A percentile compares a stretch with the other conserved stretches of the same genome.
phyloP scores from a whole-genome alignment of 2,113 vertebrate species.

The Emydocephalus ijimae region DNA sequence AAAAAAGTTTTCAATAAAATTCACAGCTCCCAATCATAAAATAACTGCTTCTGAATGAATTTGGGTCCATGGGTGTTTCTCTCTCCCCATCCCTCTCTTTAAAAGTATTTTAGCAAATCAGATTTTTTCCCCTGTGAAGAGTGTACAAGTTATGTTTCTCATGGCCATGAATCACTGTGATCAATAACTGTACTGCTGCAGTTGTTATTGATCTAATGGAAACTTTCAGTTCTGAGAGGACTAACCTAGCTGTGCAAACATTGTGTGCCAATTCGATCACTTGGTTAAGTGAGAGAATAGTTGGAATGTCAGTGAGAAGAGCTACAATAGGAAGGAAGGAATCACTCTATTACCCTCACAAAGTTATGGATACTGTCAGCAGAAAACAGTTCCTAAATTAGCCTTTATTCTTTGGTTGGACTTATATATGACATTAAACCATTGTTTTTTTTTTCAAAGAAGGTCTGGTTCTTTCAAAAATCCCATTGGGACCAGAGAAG shows the following conservation, averaged over 20 bases:
- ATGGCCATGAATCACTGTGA: constrained; percentile 46
- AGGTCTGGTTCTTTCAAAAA: not conserved
- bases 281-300: not conserved
- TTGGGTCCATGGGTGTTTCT: not conserved
- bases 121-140: not conserved
- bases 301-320: not conserved
- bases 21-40: not conserved
- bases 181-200: constrained; percentile 46
- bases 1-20: not conserved
- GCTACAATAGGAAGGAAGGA: rapidly evolving
- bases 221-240: constrained; percentile 12
- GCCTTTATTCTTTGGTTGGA: not conserved
- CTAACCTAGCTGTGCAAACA: not conserved
- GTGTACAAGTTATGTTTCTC: constrained; percentile 41
- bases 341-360: not conserved
- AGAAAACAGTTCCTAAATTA: not conserved
- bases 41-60: not conserved
- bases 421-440: not conserved
- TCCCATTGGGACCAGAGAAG: not conserved
- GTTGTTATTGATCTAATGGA: constrained; percentile 53
- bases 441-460: not conserved
- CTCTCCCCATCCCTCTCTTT: not conserved
- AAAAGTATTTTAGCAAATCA: not conserved
- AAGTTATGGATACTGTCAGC: not conserved
- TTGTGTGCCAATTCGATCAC: not conserved